Base-by-base conservation (phyloP, 1,140 invertebrate species). In the Eupristina koningsbergeri region DNA sequence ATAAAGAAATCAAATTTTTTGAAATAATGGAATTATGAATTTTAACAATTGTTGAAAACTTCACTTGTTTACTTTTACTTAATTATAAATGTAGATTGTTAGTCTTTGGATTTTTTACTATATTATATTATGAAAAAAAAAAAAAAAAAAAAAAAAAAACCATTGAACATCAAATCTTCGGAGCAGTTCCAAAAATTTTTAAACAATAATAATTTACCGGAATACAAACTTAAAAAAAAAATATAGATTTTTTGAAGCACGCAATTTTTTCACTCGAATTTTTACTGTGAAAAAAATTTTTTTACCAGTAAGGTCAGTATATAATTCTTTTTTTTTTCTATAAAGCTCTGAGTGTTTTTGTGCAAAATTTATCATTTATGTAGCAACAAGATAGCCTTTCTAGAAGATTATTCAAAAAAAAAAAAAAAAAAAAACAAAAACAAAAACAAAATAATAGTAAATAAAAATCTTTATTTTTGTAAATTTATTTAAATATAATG, bases 271-370 rank as follows among this genome's bases (percentile, higher is more conserved):
- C 41, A 39, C 50, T 81, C 71, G 50, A 50, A 63, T 75, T 75
- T 75, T 81, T 64, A 29, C 73, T 77, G 67, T 41, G 45, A 61
- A 82, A 64, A 22, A 77, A n/a, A 78, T 61, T 78, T 78, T 78
- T 76, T 47, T 58, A 31, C 71, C 63, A 64, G 58, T 58, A 78
- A 84, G 82, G 82, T 84, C 64, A 84, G 82, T 84, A 84, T 84
- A 58, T 13, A 45, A n/a, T n/a, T n/a, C n/a, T n/a, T n/a, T 53
- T 84, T 79, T 77, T 74, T 45, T 79, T 78, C 36, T 78, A 53
- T 73, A 82, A 83, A 50, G 29, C 26, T 78, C 22, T 83, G 82
- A 77, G 82, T 84, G 76, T 74, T 84, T 77, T 74, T 79, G 64
- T 79, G 67, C 41, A n/a, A 75, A n/a, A 63, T 71, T 64, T 50